A percentile compares a stretch with the other conserved stretches of the same genome.
These are phyloP conservation scores for Coenonympha glycerion DNA, from an alignment of 2,888 invertebrate genomes.

Conservation along the genomic window DNA sequence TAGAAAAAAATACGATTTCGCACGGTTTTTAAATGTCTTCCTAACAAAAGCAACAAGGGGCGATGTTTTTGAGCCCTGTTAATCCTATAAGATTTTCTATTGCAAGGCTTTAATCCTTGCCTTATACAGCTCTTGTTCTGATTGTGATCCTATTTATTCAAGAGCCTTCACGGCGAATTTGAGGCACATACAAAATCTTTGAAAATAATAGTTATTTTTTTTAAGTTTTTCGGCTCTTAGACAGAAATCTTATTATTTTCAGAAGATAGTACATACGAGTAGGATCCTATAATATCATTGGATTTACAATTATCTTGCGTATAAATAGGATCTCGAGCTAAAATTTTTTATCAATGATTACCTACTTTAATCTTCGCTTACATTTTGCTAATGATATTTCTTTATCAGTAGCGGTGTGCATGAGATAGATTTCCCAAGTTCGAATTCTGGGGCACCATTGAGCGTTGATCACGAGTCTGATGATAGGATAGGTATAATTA, in stretches of 20 bases:
- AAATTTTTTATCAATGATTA: background rate
- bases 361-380: background rate
- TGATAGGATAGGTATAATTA: too few species aligned
- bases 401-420: too few species aligned
- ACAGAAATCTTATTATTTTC: background rate
- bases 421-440: too few species aligned
- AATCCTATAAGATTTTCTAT: conserved; percentile 10
- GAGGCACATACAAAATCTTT: background rate
- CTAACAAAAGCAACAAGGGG: background rate
- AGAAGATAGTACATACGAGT: too few species aligned
- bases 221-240: background rate
- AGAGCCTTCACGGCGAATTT: background rate
- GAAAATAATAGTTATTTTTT: background rate
- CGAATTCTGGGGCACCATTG: too few species aligned
- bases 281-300: background rate
- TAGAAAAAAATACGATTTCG: too few species aligned
- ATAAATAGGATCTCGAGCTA: background rate
- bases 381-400: too few species aligned
- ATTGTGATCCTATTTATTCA: background rate
- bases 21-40: background rate
- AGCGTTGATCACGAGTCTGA: too few species aligned
- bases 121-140: background rate
- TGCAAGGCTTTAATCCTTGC: background rate
- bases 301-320: background rate
- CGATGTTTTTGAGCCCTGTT: background rate